Conservation (phyloP, 2,113 vertebrate species). For the Scolopax mira region DNA sequence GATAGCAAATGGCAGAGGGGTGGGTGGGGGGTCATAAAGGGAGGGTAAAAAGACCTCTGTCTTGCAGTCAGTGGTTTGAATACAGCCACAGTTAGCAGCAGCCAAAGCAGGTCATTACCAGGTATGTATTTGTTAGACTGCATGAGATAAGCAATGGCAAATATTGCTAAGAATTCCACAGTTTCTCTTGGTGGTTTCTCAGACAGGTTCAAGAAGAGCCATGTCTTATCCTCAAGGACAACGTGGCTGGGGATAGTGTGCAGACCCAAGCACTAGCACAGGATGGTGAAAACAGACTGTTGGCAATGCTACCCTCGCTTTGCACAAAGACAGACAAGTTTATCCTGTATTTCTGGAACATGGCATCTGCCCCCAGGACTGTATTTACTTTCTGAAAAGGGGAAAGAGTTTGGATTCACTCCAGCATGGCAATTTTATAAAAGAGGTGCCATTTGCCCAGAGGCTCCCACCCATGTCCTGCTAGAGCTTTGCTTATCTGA, state of each 20-base stretch:
- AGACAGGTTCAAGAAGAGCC: background rate
- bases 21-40: background rate
- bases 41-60: background rate
- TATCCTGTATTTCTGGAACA: background rate
- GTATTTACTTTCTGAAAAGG: background rate
- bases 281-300: background rate
- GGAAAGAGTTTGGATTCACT: background rate
- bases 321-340: background rate
- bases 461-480: background rate
- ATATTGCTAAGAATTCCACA: background rate
- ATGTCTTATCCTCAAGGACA: background rate
- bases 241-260: accelerated
- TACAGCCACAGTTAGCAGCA: background rate
- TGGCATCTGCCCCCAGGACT: background rate
- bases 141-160: background rate
- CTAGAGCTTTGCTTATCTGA: background rate
- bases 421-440: background rate
- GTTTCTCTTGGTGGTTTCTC: background rate
- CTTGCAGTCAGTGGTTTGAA: background rate
- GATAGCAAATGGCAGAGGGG: background rate
- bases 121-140: background rate
- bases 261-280: background rate
- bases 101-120: background rate
- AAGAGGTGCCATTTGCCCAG: background rate
- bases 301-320: background rate